Evolutionary conservation across 2,113 vertebrate genomes (phyloP).

Genomic region (Oryzias celebensis): DNA sequence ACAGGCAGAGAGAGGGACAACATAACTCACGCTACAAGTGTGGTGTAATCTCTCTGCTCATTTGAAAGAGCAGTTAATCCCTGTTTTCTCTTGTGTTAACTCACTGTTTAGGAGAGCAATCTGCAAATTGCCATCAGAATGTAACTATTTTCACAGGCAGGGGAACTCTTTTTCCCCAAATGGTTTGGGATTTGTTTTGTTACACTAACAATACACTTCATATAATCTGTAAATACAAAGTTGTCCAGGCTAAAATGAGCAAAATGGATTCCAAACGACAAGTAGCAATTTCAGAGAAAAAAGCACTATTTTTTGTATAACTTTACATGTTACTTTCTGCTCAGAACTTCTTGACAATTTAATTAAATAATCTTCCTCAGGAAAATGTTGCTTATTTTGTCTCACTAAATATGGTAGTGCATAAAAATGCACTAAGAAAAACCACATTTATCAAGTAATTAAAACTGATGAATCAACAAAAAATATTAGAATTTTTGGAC

Average conservation of each 20-base stretch:
- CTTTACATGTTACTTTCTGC: too few relatives aligned
- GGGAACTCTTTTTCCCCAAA: constrained; percentile 26
- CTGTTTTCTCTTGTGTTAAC: constrained; percentile 46
- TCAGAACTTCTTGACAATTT: too few relatives aligned
- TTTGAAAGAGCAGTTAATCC: constrained; percentile 43
- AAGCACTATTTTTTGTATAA: too few relatives aligned
- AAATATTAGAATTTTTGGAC: not conserved
- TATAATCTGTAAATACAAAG: not conserved
- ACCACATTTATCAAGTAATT: not conserved
- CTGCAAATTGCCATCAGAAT: constrained; percentile 28
- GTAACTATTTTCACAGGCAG: constrained; percentile 46
- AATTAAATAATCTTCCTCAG: too few relatives aligned
- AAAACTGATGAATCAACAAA: not conserved
- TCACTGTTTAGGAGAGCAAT: constrained; percentile 53
- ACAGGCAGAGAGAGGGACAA: constrained; percentile 7
- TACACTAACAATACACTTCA: constrained; percentile 18
- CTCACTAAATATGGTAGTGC: too few relatives aligned
- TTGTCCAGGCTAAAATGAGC: not conserved
- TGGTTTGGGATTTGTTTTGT: constrained; percentile 21
- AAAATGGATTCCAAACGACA: not conserved
- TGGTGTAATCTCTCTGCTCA: constrained; percentile 31
- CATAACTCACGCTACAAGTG: constrained; percentile 33
- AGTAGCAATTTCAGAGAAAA: too few relatives aligned
- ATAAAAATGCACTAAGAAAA: too few relatives aligned
- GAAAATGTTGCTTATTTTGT: too few relatives aligned